Base-by-base conservation (phyloP, 2,797 vertebrate species). In the Macroramphosus scolopax region DNA sequence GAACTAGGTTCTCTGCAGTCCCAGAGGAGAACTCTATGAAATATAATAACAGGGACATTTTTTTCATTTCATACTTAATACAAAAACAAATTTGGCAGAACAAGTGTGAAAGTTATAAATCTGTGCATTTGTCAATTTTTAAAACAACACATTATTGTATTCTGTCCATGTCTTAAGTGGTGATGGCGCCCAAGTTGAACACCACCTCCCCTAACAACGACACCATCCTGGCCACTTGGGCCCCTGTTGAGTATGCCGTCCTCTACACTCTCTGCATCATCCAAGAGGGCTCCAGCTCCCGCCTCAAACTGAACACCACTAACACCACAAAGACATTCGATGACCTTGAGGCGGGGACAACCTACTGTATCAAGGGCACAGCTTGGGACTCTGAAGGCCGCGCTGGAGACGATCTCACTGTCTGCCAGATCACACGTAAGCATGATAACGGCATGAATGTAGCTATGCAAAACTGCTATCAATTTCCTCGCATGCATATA, bases 351-450 rank as follows among this genome's bases (percentile, higher is more conserved):
- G 59, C 92, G 1, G 94, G 95, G 63, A 91, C 86, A 2, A 88
- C 80, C 2, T 97, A 95, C 76, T 93, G 85, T 30, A 89, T 96
- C 72, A 94, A 92, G 68, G 89, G 82, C 36, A 91, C 86, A 29
- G 94, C 93, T 1, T 93, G 90, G 93, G 93, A 93, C 57, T 33
- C 78, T 4, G 84, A 88, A 10, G 88, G 93, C 2, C 87, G 87
- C 30, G 84, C 87, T 5, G 94, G 95, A 47, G 93, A 96, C 31
- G 91, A 92, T 51, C 59, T 82, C 75, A 93, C 81, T 0, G 75
- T 86, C 49, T 91, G 84, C 62, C 93, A 97, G 86, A 92, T 94
- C 72, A 98, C 94, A 78, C 91, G 95, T 96, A 90, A 92, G 90
- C 29, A 33, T 1, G 5, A 36, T 3, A 6, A 8, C 17, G 6